Evolutionary conservation across 2,113 vertebrate species (phyloP).

Genomic region (Cranoglanis bouderius): DNA sequence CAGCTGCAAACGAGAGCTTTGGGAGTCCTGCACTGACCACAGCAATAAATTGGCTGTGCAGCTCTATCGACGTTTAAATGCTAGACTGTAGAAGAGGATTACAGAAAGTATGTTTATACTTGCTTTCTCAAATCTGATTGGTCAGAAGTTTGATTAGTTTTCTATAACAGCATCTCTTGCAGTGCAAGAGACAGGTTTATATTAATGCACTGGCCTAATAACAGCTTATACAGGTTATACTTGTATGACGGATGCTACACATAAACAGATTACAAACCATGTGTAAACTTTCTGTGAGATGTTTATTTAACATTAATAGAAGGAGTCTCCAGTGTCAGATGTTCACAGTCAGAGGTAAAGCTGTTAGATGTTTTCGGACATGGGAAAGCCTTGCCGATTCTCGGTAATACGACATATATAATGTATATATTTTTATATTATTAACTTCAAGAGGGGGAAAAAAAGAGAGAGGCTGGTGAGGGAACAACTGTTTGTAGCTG

Average conservation of each 20-base stretch:
- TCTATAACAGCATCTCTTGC: background rate
- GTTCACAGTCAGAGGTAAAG: too few relatives aligned
- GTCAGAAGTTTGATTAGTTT: background rate
- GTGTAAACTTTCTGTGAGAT: background rate
- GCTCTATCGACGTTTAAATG: background rate
- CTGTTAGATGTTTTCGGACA: too few relatives aligned
- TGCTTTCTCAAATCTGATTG: background rate
- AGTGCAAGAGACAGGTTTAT: background rate
- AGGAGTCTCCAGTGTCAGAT: background rate
- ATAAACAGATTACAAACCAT: background rate
- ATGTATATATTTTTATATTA: too few relatives aligned
- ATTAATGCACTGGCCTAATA: background rate
- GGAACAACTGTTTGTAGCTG: too few relatives aligned
- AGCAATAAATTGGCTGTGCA: background rate
- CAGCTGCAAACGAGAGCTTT: constrained; percentile 9
- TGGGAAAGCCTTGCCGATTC: too few relatives aligned
- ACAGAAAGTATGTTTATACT: background rate
- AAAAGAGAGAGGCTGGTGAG: too few relatives aligned
- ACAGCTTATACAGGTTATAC: background rate
- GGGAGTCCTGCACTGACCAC: constrained; percentile 12
- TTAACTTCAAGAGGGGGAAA: too few relatives aligned
- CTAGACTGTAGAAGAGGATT: background rate
- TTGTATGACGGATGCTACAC: background rate
- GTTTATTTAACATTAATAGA: background rate
- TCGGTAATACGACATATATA: too few relatives aligned